Evolutionary conservation across 2,797 vertebrate genomes (phyloP).

Genomic region (Balearica regulorum): DNA sequence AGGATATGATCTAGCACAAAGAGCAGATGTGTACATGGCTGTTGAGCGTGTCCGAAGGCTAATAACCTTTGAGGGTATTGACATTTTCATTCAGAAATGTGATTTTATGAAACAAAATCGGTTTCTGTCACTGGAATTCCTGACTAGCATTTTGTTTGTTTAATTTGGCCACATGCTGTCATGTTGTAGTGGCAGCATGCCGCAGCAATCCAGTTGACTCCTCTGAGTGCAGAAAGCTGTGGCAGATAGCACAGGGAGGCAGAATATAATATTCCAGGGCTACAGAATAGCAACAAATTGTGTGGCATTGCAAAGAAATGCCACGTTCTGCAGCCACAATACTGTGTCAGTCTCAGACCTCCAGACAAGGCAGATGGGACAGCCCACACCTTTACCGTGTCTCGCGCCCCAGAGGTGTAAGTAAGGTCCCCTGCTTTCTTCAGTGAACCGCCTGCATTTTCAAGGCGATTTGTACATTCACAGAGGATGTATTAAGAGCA

Average conservation of each 20-base stretch:
- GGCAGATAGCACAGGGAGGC: background rate
- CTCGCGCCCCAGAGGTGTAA: background rate
- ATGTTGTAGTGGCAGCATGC: background rate
- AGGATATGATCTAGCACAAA: background rate
- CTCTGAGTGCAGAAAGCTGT: background rate
- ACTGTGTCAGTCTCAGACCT: background rate
- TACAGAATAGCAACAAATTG: background rate
- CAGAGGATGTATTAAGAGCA: background rate
- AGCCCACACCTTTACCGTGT: background rate
- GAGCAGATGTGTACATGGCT: background rate
- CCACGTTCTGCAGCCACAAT: background rate
- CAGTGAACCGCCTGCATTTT: background rate
- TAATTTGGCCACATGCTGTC: background rate
- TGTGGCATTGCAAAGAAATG: background rate
- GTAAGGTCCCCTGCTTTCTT: background rate
- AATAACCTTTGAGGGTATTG: background rate
- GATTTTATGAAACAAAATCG: background rate
- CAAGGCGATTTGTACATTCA: background rate
- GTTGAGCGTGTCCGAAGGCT: background rate
- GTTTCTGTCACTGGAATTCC: background rate
- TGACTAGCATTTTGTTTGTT: background rate
- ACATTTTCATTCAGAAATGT: constrained; percentile 14
- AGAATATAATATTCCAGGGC: background rate
- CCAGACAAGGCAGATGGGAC: background rate
- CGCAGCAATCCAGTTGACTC: background rate